Evolutionary conservation across 2,797 vertebrate species (phyloP).

Genomic region (Hippopotamyrus pictus): DNA sequence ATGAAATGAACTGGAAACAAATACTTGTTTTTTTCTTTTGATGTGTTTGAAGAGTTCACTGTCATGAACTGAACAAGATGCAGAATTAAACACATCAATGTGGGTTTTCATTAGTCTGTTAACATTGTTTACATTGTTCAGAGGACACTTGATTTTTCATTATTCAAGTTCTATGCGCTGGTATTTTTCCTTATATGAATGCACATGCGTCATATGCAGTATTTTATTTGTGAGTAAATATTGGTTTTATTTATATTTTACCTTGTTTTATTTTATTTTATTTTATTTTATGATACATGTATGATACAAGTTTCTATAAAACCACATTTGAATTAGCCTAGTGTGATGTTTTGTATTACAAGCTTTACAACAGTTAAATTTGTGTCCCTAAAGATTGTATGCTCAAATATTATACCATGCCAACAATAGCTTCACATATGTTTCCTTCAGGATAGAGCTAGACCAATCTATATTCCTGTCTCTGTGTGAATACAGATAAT

Average conservation of each 20-base stretch:
- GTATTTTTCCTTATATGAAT: neutral
- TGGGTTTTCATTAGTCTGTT: neutral
- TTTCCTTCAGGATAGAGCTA: neutral
- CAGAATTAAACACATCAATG: neutral
- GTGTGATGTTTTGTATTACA: neutral
- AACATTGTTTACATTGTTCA: neutral
- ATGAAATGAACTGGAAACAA: neutral
- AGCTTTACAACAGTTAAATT: neutral
- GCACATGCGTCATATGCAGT: neutral
- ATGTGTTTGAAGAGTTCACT: neutral
- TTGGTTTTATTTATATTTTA: neutral
- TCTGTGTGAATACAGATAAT: neutral
- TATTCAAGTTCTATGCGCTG: neutral
- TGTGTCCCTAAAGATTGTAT: neutral
- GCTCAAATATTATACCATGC: neutral
- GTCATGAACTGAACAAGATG: neutral
- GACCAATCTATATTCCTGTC: neutral
- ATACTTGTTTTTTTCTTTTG: neutral
- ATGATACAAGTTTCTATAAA: neutral
- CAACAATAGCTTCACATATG: neutral
- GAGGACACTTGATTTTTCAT: neutral
- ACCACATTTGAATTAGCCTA: neutral
- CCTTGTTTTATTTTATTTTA: neutral
- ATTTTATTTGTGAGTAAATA: neutral
- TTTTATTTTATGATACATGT: neutral